Percentiles rank a stretch among this genome's conserved stretches.
Conservation (phyloP, 2,888 invertebrate genomes). For the Erynnis tages region DNA sequence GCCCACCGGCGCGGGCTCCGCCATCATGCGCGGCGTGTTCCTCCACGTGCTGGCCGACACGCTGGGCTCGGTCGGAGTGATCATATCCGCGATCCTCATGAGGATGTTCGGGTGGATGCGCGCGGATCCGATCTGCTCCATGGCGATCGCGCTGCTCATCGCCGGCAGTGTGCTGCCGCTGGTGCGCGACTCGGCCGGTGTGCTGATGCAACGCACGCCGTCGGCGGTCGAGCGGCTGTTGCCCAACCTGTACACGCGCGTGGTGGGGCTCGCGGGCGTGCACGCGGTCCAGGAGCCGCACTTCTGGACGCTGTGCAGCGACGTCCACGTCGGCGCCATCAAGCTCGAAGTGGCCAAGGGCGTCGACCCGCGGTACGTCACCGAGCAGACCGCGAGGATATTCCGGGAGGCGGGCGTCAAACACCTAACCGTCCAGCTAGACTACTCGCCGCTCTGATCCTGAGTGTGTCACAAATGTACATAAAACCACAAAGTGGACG, state of each 20-base stretch:
- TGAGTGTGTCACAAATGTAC: constrained; percentile 47
- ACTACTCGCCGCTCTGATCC: constrained; percentile 87
- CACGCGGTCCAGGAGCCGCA: constrained; percentile 98
- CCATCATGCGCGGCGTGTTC: constrained; percentile 97
- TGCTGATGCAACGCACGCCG: constrained; percentile 98
- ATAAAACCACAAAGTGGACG: constrained; percentile 33
- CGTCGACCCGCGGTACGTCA: constrained; percentile 95
- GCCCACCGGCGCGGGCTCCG: constrained; percentile 85
- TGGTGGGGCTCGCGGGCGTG: constrained; percentile 95
- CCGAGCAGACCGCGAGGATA: constrained; percentile 96
- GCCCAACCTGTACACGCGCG: constrained; percentile 94
- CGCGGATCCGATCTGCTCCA: constrained; percentile 98
- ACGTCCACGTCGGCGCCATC: constrained; percentile 94
- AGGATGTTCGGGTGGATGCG: constrained; percentile 99
- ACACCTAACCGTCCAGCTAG: constrained; percentile 95
- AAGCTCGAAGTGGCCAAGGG: constrained; percentile 97
- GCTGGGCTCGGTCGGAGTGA: constrained; percentile 97
- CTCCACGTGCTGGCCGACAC: constrained; percentile 98
- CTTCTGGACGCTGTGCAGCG: constrained; percentile 98
- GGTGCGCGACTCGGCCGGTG: constrained; percentile 92
- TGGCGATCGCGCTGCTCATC: constrained; percentile 96
- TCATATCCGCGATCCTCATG: constrained; percentile 96
- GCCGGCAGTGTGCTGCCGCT: constrained; percentile 92
- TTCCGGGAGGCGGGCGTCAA: constrained; percentile 95
- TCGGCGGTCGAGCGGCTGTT: constrained; percentile 89